Evolutionary conservation across 1,140 invertebrate genomes (phyloP), one percentile per base, ranked within the genome.

Genomic region (Bursaphelenchus mucronatus): DNA sequence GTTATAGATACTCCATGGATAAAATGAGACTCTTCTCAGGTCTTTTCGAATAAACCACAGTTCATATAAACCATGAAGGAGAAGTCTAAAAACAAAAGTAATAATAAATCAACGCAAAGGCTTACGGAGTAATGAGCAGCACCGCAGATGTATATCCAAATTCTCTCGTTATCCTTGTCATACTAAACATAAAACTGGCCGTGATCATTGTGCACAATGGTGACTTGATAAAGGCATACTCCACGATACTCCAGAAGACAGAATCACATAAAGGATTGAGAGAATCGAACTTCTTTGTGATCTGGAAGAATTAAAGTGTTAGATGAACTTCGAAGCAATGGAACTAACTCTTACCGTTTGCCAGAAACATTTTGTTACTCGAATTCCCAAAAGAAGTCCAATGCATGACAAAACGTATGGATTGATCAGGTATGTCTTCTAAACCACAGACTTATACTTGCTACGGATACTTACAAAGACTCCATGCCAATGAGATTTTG

Each of bases 371-470:
- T 90, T 89, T 30, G 92, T 80, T 53, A 95, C 85, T 79, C 92
- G 86, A 67, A 90, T 84, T 30, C 87, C 86, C 70, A 93, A 84
- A 66, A 94, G 85, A 13, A 90, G 86, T 63, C 88, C 82, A 69
- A 94, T 89, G 77, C 95, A 90, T 67, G 87, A 83, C 39, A 92
- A 85, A 30, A 95, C 82, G 81, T 94, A 88, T 10, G 87, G 87
- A 82, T 96, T 91, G 78, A 97, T 94, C 52, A 95, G 83, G 81
- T 96, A 91, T 82, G 94, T 92, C 84, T 95, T 94, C 92, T 95
- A 85, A 47, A 88, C 89, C 75, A 74, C 30, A 58, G 19, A 73
- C 4, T 9, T 11, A 46, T 45, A 84, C 86, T 84, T 84, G 94
- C 92, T 87, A 95, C 87, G 70, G 89, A 88, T 83, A 57, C 8